Evolutionary conservation across 64 coral and sea anemone genomes (phyloP), one percentile per base, ranked within the genome.

Genomic region (Montipora efflorescens): DNA sequence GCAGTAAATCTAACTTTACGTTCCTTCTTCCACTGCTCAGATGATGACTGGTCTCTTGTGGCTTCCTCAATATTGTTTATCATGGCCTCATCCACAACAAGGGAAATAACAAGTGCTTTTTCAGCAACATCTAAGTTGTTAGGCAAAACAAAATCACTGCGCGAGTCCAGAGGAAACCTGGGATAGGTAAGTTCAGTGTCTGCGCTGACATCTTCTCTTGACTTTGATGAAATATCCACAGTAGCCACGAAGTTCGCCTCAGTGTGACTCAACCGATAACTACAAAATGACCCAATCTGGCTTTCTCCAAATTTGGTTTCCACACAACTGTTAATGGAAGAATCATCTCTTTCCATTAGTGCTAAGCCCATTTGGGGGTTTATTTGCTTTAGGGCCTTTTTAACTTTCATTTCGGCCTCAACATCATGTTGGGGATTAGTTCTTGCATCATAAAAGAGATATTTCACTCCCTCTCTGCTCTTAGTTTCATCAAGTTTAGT

Each of bases 291-390:
- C 22, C 22, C 22, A 23, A 23, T 23, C 22, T 23, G 22, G 52
- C 88, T 71, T 77, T 95, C 78, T 7, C 81, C 88, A 87, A 79
- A 90, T 83, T 90, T 89, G 62, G 93, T 90, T 15, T 90, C 79
- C 18, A 84, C 81, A 75, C 9, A 25, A 75, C 74, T 76, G 47
- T 75, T 28, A 16, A 70, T 9, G 55, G 21, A 47, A 79, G 82
- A 95, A 68, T 87, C 78, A 50, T 84, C 87, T 79, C 47, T 85
- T 74, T 51, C 46, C 87, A 95, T 95, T 25, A 90, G 45, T 85
- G 93, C 52, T 79, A 90, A 23, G 22, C 22, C 22, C 22, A 23
- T 23, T 23, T 23, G 22, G 22, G 22, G 22, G 22, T 23, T 23
- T 23, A 23, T 23, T 23, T 23, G 22, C 22, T 23, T 23, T 23